These are phyloP conservation scores for Euglossa dilemma DNA, from an alignment of 1,140 invertebrate species.

Conservation along the genomic window DNA sequence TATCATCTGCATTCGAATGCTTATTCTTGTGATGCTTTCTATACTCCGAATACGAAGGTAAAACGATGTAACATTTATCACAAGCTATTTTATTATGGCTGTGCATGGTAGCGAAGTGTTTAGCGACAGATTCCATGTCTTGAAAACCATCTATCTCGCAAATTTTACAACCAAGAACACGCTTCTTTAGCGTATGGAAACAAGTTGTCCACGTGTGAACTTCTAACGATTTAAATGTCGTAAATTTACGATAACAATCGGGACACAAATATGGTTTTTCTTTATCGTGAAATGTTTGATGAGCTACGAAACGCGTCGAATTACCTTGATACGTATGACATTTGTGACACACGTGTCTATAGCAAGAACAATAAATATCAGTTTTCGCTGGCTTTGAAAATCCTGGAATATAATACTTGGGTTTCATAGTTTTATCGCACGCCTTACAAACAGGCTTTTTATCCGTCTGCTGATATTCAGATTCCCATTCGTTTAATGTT, in stretches of 20 bases:
- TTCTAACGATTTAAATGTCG: conserved; percentile 62
- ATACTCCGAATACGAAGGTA: conserved; percentile 64
- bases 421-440: conserved; percentile 70
- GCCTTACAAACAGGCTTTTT: conserved; percentile 47
- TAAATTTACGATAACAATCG: conserved; percentile 71
- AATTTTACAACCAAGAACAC: conserved; percentile 71
- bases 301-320: conserved; percentile 62
- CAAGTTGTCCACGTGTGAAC: conserved; percentile 76
- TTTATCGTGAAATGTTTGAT: conserved; percentile 75
- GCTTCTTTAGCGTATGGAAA: conserved; percentile 70
- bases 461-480: not conserved
- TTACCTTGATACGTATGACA: conserved; percentile 73
- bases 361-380: conserved; percentile 73
- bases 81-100: conserved; percentile 67
- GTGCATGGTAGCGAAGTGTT: conserved; percentile 75
- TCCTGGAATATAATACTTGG: conserved; percentile 72
- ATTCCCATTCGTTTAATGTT: conserved; percentile 50
- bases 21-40: conserved; percentile 61
- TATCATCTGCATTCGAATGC: conserved; percentile 33
- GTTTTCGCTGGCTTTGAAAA: conserved; percentile 66
- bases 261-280: conserved; percentile 70
- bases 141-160: conserved; percentile 77
- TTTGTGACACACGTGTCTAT: conserved; percentile 73
- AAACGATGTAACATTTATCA: conserved; percentile 66
- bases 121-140: conserved; percentile 72